Percentiles rank a stretch among this genome's conserved stretches.
These are phyloP conservation scores for Kuschelorhynchus macadamiae DNA, from an alignment of 2,888 invertebrate genomes.

Conservation along the genomic window DNA sequence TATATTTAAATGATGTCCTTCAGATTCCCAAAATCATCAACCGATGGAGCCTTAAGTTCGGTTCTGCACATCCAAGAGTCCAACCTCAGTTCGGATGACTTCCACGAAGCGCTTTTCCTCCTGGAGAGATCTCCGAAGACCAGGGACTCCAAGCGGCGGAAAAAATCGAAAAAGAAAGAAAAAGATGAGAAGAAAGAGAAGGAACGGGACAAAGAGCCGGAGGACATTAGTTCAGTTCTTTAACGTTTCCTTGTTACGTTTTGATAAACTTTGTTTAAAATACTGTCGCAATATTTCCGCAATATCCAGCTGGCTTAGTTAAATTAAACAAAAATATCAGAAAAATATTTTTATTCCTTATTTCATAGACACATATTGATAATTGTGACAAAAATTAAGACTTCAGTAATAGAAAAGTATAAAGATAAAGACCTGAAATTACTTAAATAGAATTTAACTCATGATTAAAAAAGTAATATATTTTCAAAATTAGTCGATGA, in stretches of 20 bases:
- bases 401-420: neutral
- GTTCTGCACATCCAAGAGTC: slow-evolving; percentile 73
- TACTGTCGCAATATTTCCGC: neutral
- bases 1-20: too few relatives aligned
- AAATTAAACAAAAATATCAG: neutral
- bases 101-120: slow-evolving; percentile 73
- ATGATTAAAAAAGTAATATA: too few relatives aligned
- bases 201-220: slow-evolving; percentile 37
- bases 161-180: slow-evolving; percentile 70
- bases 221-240: slow-evolving; percentile 70
- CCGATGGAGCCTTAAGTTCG: slow-evolving; percentile 73
- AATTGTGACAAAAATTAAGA: neutral
- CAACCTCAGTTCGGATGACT: slow-evolving; percentile 73
- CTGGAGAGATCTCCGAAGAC: slow-evolving; percentile 71
- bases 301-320: neutral
- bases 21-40: slow-evolving; percentile 73
- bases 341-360: neutral
- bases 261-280: slow-evolving; percentile 1
- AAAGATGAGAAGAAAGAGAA: slow-evolving; percentile 64
- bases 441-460: too few relatives aligned
- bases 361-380: neutral
- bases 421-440: neutral
- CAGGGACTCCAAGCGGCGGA: slow-evolving; percentile 69
- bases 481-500: too few relatives aligned
- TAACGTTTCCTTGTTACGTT: slow-evolving; percentile 56